These are phyloP conservation scores for Diplogasteroides magnus DNA, from an alignment of 1,140 invertebrate genomes.

Conservation along the genomic window DNA sequence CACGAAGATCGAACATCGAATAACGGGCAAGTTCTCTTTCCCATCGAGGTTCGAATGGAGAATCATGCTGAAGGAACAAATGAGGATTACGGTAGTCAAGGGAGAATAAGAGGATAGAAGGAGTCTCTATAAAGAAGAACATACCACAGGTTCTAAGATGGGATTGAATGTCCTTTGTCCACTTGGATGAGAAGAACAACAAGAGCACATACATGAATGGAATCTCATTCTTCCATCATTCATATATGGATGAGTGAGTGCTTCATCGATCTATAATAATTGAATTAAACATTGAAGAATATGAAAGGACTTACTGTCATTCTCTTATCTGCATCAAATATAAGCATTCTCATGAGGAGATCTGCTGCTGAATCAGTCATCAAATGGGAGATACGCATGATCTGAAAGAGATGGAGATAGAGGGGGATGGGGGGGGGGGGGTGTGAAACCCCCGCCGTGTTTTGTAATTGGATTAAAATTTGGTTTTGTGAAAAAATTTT, in stretches of 20 bases:
- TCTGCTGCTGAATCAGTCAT: constrained; percentile 76
- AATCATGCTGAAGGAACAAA: constrained; percentile 47
- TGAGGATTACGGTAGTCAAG: too few relatives aligned
- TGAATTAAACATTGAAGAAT: constrained; percentile 19
- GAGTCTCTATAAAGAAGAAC: constrained; percentile 21
- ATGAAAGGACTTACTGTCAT: not conserved
- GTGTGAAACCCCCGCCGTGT: too few relatives aligned
- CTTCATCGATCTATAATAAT: constrained; percentile 85
- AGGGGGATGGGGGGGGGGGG: too few relatives aligned
- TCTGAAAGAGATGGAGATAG: too few relatives aligned
- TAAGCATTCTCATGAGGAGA: constrained; percentile 92
- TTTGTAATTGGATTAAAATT: too few relatives aligned
- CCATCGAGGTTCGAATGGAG: constrained; percentile 50
- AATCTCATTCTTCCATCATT: constrained; percentile 94
- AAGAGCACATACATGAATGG: constrained; percentile 99
- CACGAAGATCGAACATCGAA: constrained; percentile 65
- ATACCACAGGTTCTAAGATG: constrained; percentile 85
- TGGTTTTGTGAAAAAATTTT: too few relatives aligned
- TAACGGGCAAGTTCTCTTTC: constrained; percentile 52
- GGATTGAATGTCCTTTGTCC: constrained; percentile 75
- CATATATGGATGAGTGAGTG: constrained; percentile 88
- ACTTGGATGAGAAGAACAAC: constrained; percentile 70
- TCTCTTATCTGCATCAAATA: constrained; percentile 74
- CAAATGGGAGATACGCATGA: not conserved
- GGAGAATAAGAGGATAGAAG: too few relatives aligned